These are phyloP conservation scores for Sorex maritimensis DNA, from an alignment of 2,797 vertebrate genomes.

Conservation along the genomic window DNA sequence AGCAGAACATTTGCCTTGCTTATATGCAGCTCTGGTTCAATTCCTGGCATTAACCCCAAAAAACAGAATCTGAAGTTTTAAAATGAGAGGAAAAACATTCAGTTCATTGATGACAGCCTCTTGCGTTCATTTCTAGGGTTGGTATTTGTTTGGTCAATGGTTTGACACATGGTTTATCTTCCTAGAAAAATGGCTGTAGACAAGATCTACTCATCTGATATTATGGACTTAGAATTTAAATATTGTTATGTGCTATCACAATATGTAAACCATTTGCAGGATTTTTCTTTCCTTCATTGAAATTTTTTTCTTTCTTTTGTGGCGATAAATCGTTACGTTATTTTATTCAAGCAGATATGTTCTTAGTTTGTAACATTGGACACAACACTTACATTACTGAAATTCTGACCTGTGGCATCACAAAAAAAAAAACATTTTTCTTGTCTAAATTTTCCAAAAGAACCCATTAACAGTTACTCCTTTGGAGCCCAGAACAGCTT, in stretches of 20 bases:
- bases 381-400: constrained; percentile 21
- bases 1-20: no score
- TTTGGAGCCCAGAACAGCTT: constrained; percentile 75
- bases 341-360: constrained; percentile 23
- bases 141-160: constrained; percentile 12
- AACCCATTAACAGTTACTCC: constrained; percentile 66
- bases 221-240: constrained; percentile 27
- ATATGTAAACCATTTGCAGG: background rate
- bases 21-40: no score
- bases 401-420: constrained; percentile 40
- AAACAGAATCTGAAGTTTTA: constrained; percentile 55
- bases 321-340: background rate
- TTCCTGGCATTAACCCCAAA: no score
- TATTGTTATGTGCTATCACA: background rate
- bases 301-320: background rate
- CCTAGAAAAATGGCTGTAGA: background rate
- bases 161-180: constrained; percentile 1
- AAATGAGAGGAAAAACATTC: constrained; percentile 19
- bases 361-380: background rate
- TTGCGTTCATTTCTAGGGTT: constrained; percentile 54
- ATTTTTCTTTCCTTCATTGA: background rate
- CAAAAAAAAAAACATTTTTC: constrained; percentile 35
- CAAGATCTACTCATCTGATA: background rate
- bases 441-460: constrained; percentile 55
- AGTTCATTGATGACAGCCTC: background rate